Evolutionary conservation across 2,113 vertebrate species (phyloP).

Genomic region (Mustela lutreola): DNA sequence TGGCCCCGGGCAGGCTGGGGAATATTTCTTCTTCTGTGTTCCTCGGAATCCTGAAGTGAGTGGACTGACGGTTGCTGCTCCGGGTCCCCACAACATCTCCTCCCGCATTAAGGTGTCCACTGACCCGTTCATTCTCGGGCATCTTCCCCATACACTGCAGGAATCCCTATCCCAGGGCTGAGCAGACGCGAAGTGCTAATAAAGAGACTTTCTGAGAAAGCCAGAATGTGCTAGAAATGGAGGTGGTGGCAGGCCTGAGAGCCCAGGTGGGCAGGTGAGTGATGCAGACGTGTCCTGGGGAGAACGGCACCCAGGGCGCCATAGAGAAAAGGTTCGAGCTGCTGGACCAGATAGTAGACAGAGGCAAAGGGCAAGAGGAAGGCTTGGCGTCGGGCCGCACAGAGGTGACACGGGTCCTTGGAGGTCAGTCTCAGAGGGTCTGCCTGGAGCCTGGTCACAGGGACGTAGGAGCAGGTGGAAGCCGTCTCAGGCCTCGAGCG

Average conservation of each 20-base stretch:
- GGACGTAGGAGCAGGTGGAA: accelerated
- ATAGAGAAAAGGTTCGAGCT: not conserved
- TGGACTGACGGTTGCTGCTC: accelerated
- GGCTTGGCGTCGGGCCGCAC: accelerated
- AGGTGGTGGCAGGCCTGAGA: not conserved
- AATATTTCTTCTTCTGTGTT: not conserved
- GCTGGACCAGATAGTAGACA: not conserved
- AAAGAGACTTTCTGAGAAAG: no score
- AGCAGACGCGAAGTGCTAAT: accelerated
- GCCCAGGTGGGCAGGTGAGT: not conserved
- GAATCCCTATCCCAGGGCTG: no score
- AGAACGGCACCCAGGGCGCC: not conserved
- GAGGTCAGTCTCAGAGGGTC: not conserved
- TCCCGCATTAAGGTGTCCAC: not conserved
- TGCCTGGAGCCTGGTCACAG: not conserved
- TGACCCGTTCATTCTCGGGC: no score
- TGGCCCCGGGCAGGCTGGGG: not conserved
- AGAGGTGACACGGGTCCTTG: not conserved
- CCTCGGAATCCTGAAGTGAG: not conserved
- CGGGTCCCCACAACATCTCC: no score
- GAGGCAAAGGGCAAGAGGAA: not conserved
- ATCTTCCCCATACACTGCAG: accelerated
- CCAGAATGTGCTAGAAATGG: accelerated
- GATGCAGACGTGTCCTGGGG: not conserved
- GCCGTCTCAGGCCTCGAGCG: accelerated